Conservation (phyloP, 1,140 invertebrate genomes). For the Ooceraea biroi region DNA sequence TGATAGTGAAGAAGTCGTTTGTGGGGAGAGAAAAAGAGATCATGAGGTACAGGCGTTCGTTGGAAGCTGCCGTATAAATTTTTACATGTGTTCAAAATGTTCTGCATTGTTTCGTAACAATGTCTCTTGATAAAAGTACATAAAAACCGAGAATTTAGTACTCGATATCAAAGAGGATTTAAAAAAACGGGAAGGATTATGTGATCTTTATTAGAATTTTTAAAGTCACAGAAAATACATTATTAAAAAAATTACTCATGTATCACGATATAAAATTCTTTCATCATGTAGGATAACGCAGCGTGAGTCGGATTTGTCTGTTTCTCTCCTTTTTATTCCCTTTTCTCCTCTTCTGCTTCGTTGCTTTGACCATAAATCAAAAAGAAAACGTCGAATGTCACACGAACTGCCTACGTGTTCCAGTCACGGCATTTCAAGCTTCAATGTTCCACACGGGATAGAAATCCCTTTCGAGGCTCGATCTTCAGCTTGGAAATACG, state of each 20-base stretch:
- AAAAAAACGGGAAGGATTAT: too few species aligned
- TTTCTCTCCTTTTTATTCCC: not conserved
- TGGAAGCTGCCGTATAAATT: not conserved
- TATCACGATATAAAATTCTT: too few species aligned
- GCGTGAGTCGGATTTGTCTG: not conserved
- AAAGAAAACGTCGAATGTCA: conserved; percentile 16
- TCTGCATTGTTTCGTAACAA: too few species aligned
- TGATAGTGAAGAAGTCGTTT: not conserved
- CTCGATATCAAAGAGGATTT: not conserved
- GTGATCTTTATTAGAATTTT: too few species aligned
- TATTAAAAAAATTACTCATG: too few species aligned
- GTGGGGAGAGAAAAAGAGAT: not conserved
- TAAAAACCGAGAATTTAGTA: not conserved
- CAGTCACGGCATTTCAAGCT: conserved; percentile 1
- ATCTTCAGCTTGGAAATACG: conserved; percentile 47
- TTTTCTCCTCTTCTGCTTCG: not conserved
- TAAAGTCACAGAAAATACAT: too few species aligned
- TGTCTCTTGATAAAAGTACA: not conserved
- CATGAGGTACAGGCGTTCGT: not conserved
- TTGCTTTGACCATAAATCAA: conserved; percentile 9
- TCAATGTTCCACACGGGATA: conserved; percentile 31
- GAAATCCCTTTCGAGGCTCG: conserved; percentile 27
- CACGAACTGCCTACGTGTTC: conserved; percentile 40
- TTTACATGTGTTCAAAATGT: not conserved
- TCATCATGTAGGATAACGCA: not conserved